Percentiles rank a stretch among this genome's conserved stretches.
These are phyloP conservation scores for Cerastis leucographa DNA, from an alignment of 2,888 invertebrate genomes.

Conservation along the genomic window DNA sequence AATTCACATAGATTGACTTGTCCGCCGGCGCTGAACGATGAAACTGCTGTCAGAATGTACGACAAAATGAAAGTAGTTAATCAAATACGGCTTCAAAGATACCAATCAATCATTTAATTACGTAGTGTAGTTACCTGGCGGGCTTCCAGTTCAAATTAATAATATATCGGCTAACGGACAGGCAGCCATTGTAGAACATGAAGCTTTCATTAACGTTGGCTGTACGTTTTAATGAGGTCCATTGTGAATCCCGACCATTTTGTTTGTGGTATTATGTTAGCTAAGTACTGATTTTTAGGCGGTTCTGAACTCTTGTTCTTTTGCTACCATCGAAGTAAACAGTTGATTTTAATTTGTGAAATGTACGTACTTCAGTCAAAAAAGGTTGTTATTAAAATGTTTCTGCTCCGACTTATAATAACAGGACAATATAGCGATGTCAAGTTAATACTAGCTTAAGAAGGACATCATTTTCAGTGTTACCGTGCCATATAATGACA, in stretches of 20 bases:
- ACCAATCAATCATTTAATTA: slow-evolving; percentile 65
- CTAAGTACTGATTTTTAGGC: slow-evolving; percentile 47
- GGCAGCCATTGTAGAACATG: slow-evolving; percentile 55
- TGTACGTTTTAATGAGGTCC: slow-evolving; percentile 60
- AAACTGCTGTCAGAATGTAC: slow-evolving; percentile 34
- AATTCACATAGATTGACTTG: slow-evolving; percentile 41
- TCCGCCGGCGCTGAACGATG: slow-evolving; percentile 21
- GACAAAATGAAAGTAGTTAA: slow-evolving; percentile 47
- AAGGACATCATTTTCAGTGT: slow-evolving; percentile 5
- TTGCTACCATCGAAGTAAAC: slow-evolving; percentile 10
- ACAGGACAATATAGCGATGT: neutral
- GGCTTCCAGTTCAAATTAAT: slow-evolving; percentile 64
- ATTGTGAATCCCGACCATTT: slow-evolving; percentile 49
- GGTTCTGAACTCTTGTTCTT: slow-evolving; percentile 18
- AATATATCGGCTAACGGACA: slow-evolving; percentile 59
- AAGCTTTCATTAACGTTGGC: slow-evolving; percentile 64
- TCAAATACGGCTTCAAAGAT: slow-evolving; percentile 51
- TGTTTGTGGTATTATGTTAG: slow-evolving; percentile 50
- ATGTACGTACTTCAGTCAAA: neutral
- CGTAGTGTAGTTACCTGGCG: slow-evolving; percentile 53
- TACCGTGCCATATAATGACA: slow-evolving; percentile 11
- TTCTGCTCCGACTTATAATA: too few species aligned
- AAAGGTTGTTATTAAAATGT: slow-evolving; percentile 17
- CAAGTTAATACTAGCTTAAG: neutral
- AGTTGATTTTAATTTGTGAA: slow-evolving; percentile 6